Evolutionary conservation across 2,797 vertebrate species (phyloP), one percentile per base, ranked within the genome.

Genomic region (Diceros bicornis): DNA sequence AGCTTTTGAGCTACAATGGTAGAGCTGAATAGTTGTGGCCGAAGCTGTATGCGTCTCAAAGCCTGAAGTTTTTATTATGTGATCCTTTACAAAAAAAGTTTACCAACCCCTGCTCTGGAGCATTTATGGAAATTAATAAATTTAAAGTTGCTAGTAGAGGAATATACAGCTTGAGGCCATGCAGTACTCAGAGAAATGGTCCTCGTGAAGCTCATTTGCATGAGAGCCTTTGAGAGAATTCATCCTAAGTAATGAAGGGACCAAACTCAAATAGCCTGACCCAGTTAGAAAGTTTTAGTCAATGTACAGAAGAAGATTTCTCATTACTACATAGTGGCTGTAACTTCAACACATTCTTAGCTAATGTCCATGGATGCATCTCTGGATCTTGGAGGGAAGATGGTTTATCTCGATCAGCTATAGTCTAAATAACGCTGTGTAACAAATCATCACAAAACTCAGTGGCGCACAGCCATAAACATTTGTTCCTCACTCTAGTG

Each of bases 71-170:
- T n/a, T 94, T 78, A 52, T 66, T 25, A 83, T 84, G 41, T 64
- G 64, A 10, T 2, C 44, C 55, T 89, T 78, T 74, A 44, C 34
- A 90, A 59, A 71, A 83, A 79, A 75, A 44, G 16, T 85, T 83
- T 88, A 27, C 71, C 96, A 96, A 71, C 7, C 9, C 44, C 16
- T 79, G 21, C 61, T 89, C 83, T 14, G 4, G 7, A 87, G 41
- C 27, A 32, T 47, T 94, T 86, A 55, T 64, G 14, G 88, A 93
- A 77, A 79, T 71, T 55, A 96, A 96, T 66, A 74, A 84, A 64
- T 83, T 61, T 88, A 69, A 78, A 75, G 27, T 81, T 90, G 21
- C 34, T 72, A 84, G 66, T 27, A 59, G 32, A 93, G 23, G 12
- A 84, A 72, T 72, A 77, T 16, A 52, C 2, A 85, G 23, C 37